phyloP scores from a whole-genome alignment of 2,113 vertebrate species.

The Toxotes chatareus region DNA sequence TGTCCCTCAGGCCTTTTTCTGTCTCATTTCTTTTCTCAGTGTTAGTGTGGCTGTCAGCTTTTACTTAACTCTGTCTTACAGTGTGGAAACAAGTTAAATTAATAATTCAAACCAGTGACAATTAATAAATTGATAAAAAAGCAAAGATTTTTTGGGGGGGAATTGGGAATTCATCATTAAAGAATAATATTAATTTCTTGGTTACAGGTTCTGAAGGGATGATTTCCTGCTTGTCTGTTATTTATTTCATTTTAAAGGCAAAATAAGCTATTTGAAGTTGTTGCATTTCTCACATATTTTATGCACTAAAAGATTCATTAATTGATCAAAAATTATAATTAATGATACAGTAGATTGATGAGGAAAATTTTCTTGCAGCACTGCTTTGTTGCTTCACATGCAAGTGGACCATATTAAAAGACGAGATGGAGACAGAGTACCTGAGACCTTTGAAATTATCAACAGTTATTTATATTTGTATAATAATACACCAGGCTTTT shows the following conservation, averaged over 20 bases:
- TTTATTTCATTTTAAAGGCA: neutral
- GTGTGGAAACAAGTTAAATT: neutral
- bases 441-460: slow-evolving; percentile 15
- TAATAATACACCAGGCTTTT: slow-evolving; percentile 29
- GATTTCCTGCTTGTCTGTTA: neutral
- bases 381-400: neutral
- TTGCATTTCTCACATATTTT: too few species aligned
- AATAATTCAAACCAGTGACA: neutral
- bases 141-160: too few species aligned
- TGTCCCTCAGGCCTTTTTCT: neutral
- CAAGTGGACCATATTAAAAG: neutral
- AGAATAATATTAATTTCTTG: neutral
- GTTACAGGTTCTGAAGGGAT: neutral
- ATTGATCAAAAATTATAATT: too few species aligned
- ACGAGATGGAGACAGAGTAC: too few species aligned
- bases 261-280: too few species aligned
- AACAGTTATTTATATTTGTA: slow-evolving; percentile 30
- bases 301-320: too few species aligned
- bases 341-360: neutral
- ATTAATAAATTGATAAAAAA: too few species aligned
- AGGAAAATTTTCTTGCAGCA: neutral
- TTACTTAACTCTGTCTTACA: too few species aligned
- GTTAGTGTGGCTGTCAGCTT: neutral
- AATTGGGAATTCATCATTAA: neutral
- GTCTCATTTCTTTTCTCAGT: neutral